These are phyloP conservation scores for Cheilosia scutellata DNA, from an alignment of 2,888 invertebrate genomes.

Conservation along the genomic window DNA sequence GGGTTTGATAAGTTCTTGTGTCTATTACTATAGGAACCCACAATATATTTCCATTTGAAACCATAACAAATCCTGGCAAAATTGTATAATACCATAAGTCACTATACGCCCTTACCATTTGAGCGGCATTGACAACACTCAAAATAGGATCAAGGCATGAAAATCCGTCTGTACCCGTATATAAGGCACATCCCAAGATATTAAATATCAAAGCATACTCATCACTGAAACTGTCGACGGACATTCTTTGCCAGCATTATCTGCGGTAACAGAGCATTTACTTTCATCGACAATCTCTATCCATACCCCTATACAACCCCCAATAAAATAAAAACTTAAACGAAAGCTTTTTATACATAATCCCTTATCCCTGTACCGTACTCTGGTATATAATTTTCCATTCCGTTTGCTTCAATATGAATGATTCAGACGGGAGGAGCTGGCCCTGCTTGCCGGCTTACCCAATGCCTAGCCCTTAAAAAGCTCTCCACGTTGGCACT, in stretches of 20 bases:
- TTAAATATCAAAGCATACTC: slow-evolving; percentile 48
- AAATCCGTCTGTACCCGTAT: not conserved
- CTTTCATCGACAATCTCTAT: not conserved
- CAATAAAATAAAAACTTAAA: slow-evolving; percentile 7
- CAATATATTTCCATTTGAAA: too few relatives aligned
- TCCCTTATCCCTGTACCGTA: not conserved
- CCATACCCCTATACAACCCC: not conserved
- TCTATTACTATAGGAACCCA: too few relatives aligned
- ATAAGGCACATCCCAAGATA: slow-evolving; percentile 35
- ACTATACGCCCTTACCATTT: not conserved
- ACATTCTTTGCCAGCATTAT: slow-evolving; percentile 22
- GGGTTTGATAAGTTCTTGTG: too few relatives aligned
- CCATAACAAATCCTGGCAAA: too few relatives aligned
- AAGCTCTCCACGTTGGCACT: slow-evolving; percentile 28
- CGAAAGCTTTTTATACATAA: slow-evolving; percentile 18
- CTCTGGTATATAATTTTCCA: slow-evolving; percentile 26
- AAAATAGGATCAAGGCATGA: slow-evolving; percentile 8
- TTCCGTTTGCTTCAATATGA: slow-evolving; percentile 22
- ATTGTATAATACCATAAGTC: not conserved
- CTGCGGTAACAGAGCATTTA: slow-evolving; percentile 17
- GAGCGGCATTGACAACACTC: slow-evolving; percentile 25
- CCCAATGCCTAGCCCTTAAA: slow-evolving; percentile 31
- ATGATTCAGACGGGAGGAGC: slow-evolving; percentile 40
- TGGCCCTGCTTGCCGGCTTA: slow-evolving; percentile 13
- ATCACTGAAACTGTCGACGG: slow-evolving; percentile 46